Evolutionary conservation across 2,797 vertebrate genomes (phyloP).

Genomic region (Notamacropus eugenii): DNA sequence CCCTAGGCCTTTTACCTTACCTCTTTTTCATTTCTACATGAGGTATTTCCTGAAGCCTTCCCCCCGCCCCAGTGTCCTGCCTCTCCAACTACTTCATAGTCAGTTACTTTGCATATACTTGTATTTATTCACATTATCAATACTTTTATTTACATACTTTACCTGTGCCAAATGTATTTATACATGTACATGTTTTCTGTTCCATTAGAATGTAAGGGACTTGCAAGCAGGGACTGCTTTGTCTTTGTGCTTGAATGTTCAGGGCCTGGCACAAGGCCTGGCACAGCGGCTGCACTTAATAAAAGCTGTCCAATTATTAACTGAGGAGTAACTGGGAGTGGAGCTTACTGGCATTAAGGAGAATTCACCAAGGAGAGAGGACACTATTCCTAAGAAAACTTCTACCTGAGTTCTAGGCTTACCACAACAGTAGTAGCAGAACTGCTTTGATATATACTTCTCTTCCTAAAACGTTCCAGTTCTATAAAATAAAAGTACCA

Average conservation of each 20-base stretch:
- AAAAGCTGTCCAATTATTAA: neutral
- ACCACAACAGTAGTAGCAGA: neutral
- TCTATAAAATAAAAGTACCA: neutral
- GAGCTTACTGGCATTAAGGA: neutral
- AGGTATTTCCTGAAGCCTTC: neutral
- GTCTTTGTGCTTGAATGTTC: neutral
- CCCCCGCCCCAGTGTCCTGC: neutral
- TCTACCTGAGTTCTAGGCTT: neutral
- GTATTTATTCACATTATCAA: neutral
- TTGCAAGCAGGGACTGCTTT: neutral
- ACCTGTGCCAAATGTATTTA: neutral
- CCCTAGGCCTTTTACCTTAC: neutral
- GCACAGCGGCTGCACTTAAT: neutral
- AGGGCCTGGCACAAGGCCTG: neutral
- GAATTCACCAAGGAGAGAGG: neutral
- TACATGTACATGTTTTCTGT: neutral
- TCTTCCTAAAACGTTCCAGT: neutral
- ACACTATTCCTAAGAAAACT: neutral
- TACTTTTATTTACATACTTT: neutral
- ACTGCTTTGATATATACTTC: neutral
- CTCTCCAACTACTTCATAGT: neutral
- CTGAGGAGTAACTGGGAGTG: constrained; percentile 13
- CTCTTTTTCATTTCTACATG: neutral
- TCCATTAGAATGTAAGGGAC: neutral
- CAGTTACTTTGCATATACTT: neutral